phyloP scores from a whole-genome alignment of 2,113 vertebrate species.

The Tyto alba region DNA sequence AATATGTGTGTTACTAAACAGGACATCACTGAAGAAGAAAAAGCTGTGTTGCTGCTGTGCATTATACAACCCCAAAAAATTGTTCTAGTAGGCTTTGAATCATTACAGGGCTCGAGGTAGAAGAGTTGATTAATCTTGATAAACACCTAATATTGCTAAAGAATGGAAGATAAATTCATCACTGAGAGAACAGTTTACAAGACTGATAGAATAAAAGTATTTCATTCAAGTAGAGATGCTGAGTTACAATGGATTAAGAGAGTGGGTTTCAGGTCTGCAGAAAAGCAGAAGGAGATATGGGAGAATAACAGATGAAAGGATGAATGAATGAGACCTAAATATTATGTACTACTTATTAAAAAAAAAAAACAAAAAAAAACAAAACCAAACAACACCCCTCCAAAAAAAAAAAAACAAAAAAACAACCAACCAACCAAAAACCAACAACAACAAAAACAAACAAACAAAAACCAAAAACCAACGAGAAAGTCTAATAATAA shows the following conservation, averaged over 20 bases:
- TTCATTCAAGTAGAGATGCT: not conserved
- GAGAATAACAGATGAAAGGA: not conserved
- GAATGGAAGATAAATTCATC: not conserved
- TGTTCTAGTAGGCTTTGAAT: not conserved
- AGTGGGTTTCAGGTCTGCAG: not conserved
- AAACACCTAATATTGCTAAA: not conserved
- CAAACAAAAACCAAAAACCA: too few relatives aligned
- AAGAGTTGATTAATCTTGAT: not conserved
- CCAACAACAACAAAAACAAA: too few relatives aligned
- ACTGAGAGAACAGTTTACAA: not conserved
- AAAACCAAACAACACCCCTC: too few relatives aligned
- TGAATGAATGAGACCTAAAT: not conserved
- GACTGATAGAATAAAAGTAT: not conserved
- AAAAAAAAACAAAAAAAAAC: too few relatives aligned
- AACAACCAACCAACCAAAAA: too few relatives aligned
- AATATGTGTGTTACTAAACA: not conserved
- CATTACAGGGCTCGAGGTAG: not conserved
- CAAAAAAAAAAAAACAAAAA: too few relatives aligned
- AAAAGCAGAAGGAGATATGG: not conserved
- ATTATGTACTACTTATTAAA: too few relatives aligned
- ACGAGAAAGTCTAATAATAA: not conserved
- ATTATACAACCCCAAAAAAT: not conserved
- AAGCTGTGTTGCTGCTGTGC: not conserved
- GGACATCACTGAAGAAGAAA: not conserved
- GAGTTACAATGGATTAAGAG: not conserved